Evolutionary conservation across 2,113 vertebrate genomes (phyloP).

Genomic region (Gallinago media): DNA sequence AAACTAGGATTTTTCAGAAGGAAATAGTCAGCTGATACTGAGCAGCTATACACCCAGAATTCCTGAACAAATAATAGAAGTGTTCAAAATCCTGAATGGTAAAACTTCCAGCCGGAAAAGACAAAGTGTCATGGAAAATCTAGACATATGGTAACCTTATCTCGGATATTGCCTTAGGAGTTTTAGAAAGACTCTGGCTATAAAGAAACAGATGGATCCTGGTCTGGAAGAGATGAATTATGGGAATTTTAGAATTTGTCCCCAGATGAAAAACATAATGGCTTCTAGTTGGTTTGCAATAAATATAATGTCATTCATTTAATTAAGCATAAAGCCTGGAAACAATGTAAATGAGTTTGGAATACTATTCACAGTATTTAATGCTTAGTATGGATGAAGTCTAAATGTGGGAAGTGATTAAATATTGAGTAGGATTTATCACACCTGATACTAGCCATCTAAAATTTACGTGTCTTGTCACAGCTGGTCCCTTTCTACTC

Average conservation of each 20-base stretch:
- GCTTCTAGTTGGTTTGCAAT: neutral
- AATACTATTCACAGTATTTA: neutral
- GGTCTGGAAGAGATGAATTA: neutral
- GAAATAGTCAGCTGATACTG: neutral
- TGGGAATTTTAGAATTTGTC: neutral
- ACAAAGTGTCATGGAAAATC: neutral
- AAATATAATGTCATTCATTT: neutral
- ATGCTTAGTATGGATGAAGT: neutral
- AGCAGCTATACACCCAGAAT: neutral
- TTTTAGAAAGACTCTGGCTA: neutral
- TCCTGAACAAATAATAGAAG: neutral
- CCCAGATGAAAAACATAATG: neutral
- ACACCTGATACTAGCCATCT: neutral
- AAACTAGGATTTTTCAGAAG: constrained; percentile 7
- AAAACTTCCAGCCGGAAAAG: neutral
- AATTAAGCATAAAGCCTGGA: neutral
- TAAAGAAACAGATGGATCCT: neutral
- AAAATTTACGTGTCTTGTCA: neutral
- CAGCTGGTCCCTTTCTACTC: neutral
- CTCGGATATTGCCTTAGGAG: neutral
- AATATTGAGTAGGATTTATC: neutral
- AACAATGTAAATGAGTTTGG: neutral
- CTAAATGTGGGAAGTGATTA: neutral
- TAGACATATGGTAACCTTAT: neutral
- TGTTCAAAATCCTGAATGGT: neutral